Percentiles rank a stretch among this genome's conserved stretches.
Evolutionary conservation across 2,888 invertebrate species (phyloP).

Genomic region (Slavum lentiscoides): DNA sequence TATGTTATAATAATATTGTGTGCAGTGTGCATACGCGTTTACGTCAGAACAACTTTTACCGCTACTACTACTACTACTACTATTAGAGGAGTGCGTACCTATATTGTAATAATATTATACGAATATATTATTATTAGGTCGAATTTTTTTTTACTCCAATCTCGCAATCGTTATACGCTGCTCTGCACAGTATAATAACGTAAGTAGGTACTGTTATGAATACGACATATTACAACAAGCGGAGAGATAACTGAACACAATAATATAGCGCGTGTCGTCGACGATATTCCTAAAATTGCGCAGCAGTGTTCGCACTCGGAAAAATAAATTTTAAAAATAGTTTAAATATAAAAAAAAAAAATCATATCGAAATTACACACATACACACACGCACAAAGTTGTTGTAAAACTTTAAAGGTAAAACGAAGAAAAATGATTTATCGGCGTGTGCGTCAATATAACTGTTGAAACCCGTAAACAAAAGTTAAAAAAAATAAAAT

Average conservation of each 20-base stretch:
- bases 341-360: not conserved
- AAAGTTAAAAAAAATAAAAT: constrained; percentile 28
- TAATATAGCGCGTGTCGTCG: not conserved
- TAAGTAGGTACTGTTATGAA: not conserved
- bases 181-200: not conserved
- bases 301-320: not conserved
- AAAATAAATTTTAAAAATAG: not conserved
- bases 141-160: not conserved
- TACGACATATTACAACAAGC: not conserved
- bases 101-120: too few species aligned
- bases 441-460: not conserved
- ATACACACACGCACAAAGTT: too few species aligned
- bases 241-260: not conserved
- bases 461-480: constrained; percentile 24
- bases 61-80: too few species aligned
- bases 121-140: not conserved
- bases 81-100: not conserved
- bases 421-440: constrained; percentile 20
- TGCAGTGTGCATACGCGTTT: not conserved
- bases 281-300: not conserved
- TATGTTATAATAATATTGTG: too few species aligned
- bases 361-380: not conserved
- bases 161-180: not conserved
- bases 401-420: not conserved
- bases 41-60: constrained; percentile 42